Evolutionary conservation across 2,888 invertebrate genomes (phyloP).

Genomic region (Lucinisca nassula): DNA sequence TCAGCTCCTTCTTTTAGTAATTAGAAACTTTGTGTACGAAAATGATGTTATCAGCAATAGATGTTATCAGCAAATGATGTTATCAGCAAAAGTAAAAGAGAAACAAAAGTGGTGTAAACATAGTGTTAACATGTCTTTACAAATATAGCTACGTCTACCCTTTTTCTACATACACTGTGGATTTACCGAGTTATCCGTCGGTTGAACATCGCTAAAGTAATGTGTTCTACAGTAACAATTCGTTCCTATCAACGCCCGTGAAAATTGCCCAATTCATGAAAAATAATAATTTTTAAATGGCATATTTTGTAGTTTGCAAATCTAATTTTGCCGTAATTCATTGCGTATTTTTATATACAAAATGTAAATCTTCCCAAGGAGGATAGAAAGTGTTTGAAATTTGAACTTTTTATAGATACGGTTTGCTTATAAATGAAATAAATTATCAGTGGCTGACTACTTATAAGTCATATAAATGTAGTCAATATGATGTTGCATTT

Average conservation of each 20-base stretch:
- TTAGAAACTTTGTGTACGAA: too few species aligned
- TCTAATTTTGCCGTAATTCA: slow-evolving; percentile 65
- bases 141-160: too few species aligned
- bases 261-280: slow-evolving; percentile 41
- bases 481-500: neutral
- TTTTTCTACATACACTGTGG: too few species aligned
- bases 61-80: too few species aligned
- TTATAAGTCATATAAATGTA: slow-evolving; percentile 14
- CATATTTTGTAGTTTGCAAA: slow-evolving; percentile 8
- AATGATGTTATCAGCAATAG: too few species aligned
- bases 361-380: neutral
- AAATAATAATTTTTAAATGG: neutral
- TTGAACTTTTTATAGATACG: neutral
- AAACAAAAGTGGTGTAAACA: neutral
- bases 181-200: too few species aligned
- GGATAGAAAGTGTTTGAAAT: neutral
- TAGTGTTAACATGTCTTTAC: neutral
- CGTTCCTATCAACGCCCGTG: too few species aligned
- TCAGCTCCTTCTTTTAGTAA: too few species aligned
- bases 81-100: neutral
- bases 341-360: slow-evolving; percentile 33
- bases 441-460: neutral
- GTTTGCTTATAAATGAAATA: slow-evolving; percentile 1
- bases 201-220: too few species aligned
- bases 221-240: too few species aligned